Evolutionary conservation across 2,113 vertebrate genomes (phyloP), one percentile per base, ranked within the genome.

Genomic region (Mola mola): DNA sequence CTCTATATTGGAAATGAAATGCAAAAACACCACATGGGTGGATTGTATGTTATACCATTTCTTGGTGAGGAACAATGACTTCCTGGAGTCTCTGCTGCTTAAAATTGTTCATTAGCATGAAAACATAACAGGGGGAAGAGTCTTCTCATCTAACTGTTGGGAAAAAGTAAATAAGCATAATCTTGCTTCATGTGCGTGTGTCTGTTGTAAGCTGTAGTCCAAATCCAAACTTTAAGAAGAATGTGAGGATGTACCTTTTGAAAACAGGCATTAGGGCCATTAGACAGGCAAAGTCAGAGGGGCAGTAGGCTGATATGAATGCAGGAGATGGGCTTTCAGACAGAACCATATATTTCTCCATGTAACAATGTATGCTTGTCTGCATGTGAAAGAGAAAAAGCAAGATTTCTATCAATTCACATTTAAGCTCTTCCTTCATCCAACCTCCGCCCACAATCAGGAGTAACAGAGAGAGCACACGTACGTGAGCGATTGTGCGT

Each of bases 391-490:
- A 65, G 50, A 65, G 47, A 72, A 9, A 60, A 55, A 68, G 55
- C 51, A 42, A 72, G 38, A 78, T 65, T 53, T 51, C 41, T 62
- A 62, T 74, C 22, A 71, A 76, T 74, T 75, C 37, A 31, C 52
- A 57, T 81, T 78, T 73, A 70, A 66, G 58, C 57, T 62, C 36
- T 64, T n/a, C 17, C 38, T 67, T 60, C 46, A 75, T 57, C 22
- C 41, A 68, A 59, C 46, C 60, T 48, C 28, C 60, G 36, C 40
- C 31, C 46, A 68, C 65, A 56, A 78, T 72, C 51, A 33, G 47
- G 51, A 73, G 38, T 64, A 63, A 85, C 25, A 49, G 37, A 47
- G 21, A 59, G 22, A 52, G 48, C 29, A 5, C 52, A 40, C 37
- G 46, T 37, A 44, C 58, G 44, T 62, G 58, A 71, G 31, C 17